These are phyloP conservation scores for Gastracanthus pulcherrimus DNA, from an alignment of 2,888 invertebrate species.

Conservation along the genomic window DNA sequence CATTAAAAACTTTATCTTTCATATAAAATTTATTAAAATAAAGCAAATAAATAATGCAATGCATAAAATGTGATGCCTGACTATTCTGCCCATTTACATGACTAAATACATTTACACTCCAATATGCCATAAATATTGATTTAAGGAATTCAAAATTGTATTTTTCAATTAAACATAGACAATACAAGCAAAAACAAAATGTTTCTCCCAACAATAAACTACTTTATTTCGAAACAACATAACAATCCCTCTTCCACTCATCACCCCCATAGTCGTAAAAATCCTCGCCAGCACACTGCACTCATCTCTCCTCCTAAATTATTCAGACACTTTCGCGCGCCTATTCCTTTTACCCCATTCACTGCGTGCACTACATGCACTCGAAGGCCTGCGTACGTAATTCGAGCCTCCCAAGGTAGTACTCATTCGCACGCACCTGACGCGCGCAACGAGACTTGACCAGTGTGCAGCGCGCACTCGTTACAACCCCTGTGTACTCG, in stretches of 20 bases:
- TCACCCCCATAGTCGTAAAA: background rate
- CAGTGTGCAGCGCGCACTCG: background rate
- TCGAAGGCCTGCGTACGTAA: background rate
- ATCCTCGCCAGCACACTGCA: background rate
- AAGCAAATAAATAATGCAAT: no score
- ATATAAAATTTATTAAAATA: no score
- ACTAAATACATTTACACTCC: no score
- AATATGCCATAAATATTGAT: no score
- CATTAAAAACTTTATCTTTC: no score
- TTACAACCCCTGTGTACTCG: background rate
- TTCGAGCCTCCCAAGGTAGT: background rate
- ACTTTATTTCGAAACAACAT: no score
- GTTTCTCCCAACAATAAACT: no score
- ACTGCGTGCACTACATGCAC: background rate
- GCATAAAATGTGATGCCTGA: no score
- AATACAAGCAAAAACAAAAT: no score
- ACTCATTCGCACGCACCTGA: background rate
- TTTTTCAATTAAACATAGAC: no score
- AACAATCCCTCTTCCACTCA: background rate
- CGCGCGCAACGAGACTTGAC: background rate
- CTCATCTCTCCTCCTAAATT: background rate
- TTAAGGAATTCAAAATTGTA: no score
- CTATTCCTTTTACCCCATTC: background rate
- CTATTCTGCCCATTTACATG: no score
- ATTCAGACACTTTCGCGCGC: background rate